Conservation (phyloP, 2,888 invertebrate species). For the Brachylomia viminalis region DNA sequence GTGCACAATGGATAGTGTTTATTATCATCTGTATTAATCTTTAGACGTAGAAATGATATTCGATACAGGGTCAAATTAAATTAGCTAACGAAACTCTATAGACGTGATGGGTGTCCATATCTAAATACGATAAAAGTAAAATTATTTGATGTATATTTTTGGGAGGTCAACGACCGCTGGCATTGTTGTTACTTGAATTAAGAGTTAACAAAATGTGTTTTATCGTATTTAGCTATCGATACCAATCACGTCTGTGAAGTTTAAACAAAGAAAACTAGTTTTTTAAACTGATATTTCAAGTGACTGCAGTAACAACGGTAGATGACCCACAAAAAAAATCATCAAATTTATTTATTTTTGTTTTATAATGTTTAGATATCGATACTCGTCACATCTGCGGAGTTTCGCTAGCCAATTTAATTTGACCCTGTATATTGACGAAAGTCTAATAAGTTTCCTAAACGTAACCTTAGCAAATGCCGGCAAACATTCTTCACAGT, state of each 20-base stretch:
- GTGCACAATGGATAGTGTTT: conserved; percentile 74
- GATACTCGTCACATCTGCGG: background rate
- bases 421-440: conserved; percentile 19
- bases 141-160: too few relatives aligned
- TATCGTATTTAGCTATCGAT: too few relatives aligned
- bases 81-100: background rate
- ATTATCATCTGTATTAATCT: conserved; percentile 75
- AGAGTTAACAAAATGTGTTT: too few relatives aligned
- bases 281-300: too few relatives aligned
- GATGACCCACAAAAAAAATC: background rate
- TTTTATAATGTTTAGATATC: background rate
- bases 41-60: conserved; percentile 45
- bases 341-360: background rate
- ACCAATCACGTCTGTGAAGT: too few relatives aligned
- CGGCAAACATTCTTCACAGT: conserved; percentile 43
- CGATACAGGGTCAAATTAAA: background rate
- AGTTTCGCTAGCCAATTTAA: background rate
- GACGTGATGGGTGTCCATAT: background rate
- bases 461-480: conserved; percentile 47
- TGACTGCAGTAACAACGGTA: too few relatives aligned
- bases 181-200: too few relatives aligned
- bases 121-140: background rate
- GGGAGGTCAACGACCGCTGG: too few relatives aligned
- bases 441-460: conserved; percentile 37
- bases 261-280: too few relatives aligned